A percentile compares a stretch with the other conserved stretches of the same genome.
Conservation (phyloP, 2,888 invertebrate species). For the Cerastis leucographa region DNA sequence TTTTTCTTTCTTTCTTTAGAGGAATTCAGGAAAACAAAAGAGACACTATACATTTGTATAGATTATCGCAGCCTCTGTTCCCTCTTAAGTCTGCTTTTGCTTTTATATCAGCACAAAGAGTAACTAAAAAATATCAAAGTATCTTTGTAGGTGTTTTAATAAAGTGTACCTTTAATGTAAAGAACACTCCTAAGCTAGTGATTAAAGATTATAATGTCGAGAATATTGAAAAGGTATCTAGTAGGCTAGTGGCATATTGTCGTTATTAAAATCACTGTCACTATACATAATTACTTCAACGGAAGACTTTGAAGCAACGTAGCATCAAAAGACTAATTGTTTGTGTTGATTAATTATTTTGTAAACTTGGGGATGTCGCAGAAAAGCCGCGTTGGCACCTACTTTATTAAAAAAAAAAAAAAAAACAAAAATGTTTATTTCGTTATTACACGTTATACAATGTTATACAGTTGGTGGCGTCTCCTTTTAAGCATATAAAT, state of each 20-base stretch:
- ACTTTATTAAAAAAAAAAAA: no score
- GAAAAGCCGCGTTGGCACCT: background rate
- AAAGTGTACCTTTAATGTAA: background rate
- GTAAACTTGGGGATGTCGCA: background rate
- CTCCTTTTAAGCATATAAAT: no score
- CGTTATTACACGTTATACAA: no score
- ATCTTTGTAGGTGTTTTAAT: background rate
- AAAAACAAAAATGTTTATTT: no score
- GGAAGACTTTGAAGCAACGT: background rate
- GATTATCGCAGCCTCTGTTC: no score
- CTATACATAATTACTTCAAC: background rate
- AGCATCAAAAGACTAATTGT: background rate
- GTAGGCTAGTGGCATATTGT: background rate
- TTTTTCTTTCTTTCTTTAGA: no score
- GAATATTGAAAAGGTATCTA: background rate
- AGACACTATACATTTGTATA: no score
- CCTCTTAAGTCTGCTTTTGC: background rate
- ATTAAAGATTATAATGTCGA: background rate
- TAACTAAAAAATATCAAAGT: background rate
- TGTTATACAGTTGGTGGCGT: no score
- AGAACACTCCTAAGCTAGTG: background rate
- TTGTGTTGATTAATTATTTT: background rate
- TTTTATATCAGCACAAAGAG: background rate
- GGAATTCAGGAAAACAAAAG: no score
- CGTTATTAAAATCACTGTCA: background rate